These are phyloP conservation scores for Meteorus colon DNA, from an alignment of 2,888 invertebrate species.

Conservation along the genomic window DNA sequence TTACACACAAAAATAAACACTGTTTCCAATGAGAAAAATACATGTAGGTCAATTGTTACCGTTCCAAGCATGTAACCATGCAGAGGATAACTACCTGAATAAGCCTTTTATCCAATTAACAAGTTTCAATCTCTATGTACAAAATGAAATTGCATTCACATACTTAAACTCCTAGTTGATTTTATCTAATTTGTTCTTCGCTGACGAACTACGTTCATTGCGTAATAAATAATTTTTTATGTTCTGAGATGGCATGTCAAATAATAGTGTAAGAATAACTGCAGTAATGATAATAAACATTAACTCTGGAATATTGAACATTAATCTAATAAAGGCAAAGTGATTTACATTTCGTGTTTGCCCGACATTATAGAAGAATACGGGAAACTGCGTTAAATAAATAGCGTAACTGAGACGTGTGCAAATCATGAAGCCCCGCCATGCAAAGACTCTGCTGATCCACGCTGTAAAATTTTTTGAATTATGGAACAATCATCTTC, in stretches of 20 bases:
- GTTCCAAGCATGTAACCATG: neutral
- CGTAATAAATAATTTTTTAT: constrained; percentile 76
- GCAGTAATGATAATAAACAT: constrained; percentile 77
- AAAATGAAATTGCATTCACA: neutral
- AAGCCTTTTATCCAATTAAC: neutral
- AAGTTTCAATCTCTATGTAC: constrained; percentile 14
- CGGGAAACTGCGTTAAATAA: constrained; percentile 82
- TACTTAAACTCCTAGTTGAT: constrained; percentile 14
- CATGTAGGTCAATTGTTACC: neutral
- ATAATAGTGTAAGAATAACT: constrained; percentile 76
- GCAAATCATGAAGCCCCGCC: constrained; percentile 78
- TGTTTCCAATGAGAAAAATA: neutral
- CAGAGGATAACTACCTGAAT: neutral
- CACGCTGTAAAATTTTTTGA: constrained; percentile 72
- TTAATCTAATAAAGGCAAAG: constrained; percentile 76
- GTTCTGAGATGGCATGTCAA: constrained; percentile 82
- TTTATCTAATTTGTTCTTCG: neutral
- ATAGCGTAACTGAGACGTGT: constrained; percentile 83
- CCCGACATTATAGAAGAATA: constrained; percentile 83
- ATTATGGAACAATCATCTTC: constrained; percentile 45
- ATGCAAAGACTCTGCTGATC: constrained; percentile 76
- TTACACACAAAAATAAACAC: neutral
- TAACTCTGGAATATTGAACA: constrained; percentile 79
- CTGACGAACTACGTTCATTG: constrained; percentile 49
- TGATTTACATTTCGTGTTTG: constrained; percentile 76